Base-by-base conservation (phyloP, 1,140 invertebrate species). In the Halesus radiatus region DNA sequence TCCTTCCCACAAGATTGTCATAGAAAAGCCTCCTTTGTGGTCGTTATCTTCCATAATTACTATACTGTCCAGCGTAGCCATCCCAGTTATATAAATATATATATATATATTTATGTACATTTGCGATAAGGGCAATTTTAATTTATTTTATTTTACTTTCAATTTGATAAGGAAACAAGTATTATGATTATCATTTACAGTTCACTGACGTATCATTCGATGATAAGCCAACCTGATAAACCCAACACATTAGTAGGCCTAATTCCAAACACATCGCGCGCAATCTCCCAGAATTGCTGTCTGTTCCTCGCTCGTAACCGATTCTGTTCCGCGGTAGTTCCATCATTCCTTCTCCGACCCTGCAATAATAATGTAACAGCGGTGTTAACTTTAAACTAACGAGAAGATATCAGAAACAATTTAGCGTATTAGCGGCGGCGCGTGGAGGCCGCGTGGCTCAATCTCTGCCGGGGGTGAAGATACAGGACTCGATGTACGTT, bases 401-500 rank as follows among this genome's bases (percentile, higher is more conserved):
- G 56, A 73, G 60, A 81, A 79, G 80, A 81, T 81, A 83, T 81
- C 82, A 75, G 80, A 81, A 83, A 83, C 82, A 79, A 83, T 83
- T 83, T 83, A 83, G 80, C 82, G 80, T 74, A 81, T 83, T 83
- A 80, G 82, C 78, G 76, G 81, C 77, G 75, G 78, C 74, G 80
- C 80, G 75, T 68, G 76, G 20, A 60, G 45, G 60, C 3, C 66
- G 50, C 53, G 32, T 18, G 64, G 53, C 58, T 45, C 23, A 7
- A 23, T 23, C 29, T 23, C 13, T n/a, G 62, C 62, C 0, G 16
- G 29, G 62, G 62, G 45, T 32, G 60, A 29, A 64, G 15, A 32
- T 45, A 45, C 10, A 13, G 37, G 37, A 45, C 13, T 45, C 8
- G 37, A 45, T 45, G 10, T 45, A 45, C 8, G 37, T 13, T 45